Base-by-base conservation (phyloP, 2,797 vertebrate species). In the Sebastes hopkinsi region DNA sequence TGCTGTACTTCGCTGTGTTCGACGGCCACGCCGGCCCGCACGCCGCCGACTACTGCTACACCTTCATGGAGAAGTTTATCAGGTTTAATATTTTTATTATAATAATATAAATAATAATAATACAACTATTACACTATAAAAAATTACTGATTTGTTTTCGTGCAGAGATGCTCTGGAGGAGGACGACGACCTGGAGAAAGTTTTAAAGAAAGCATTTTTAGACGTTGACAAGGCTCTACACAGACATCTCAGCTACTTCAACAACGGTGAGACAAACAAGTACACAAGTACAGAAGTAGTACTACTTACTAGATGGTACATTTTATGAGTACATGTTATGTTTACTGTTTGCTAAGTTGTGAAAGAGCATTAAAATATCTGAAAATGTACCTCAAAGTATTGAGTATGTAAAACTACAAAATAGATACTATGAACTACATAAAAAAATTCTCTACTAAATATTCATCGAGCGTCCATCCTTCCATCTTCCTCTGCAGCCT, bases 1-100 rank as follows among this genome's bases (percentile, higher is more conserved):
- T 99, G 66, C 93, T 98, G 2, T 99, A 97, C 94, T 99, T 99
- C 4, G 97, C 98, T 0, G 97, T 99, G 12, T 99, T 97, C 0
- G 98, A 99, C 2, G 98, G 98, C 1, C 98, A 99, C 0, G 97
- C 97, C 0, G 98, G 98, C 1, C 94, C 96, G 0, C 96, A 96
- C 2, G 97, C 97, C 0, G 98, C 98, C 0, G 97, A 99, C 65
- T 99, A 97, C 96, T 99, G 98, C 79, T 92, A 96, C 80, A 97
- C 95, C 20, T 96, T 97, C 88, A 98, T 99, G 97, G 95, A 97
- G 88, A 94, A 95, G 36, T 96, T 97, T 14, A 96, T 99, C 69
- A 94, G 92, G 98, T 99, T 89, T 18, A 14, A 54, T 59, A 42
- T 23, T 27, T 2, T 27, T 23, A 25, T 25, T 34, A 32, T 4